Evolutionary conservation across 35 echinoderm and acorn worm species (phyloP), one percentile per base, ranked within the genome.

Genomic region (Heliocidaris erythrogramma): DNA sequence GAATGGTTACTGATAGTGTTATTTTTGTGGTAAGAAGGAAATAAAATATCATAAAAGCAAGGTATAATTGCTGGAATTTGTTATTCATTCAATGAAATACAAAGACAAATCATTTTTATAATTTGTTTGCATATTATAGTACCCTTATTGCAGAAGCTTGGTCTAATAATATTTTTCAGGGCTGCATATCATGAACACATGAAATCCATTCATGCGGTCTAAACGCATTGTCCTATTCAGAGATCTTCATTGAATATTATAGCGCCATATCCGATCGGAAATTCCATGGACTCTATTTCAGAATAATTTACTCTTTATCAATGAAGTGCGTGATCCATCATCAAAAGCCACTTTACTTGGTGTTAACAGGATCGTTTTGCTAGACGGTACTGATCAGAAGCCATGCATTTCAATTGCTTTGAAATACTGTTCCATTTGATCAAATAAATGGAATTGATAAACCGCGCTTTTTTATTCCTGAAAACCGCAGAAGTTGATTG

Each of bases 401-500:
- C 27, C 21, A 78, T 78, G 65, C 21, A 29, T 78, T 78, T n/a
- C 65, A n/a, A 78, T 7, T 78, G 65, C 65, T 27, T 78, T 78
- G 65, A 78, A 78, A 78, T n/a, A n/a, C 65, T 78, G n/a, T 78
- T 78, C 65, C 21, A 78, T 78, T 27, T 78, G 18, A 27, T 78
- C 65, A 78, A 78, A 78, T 78, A 78, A 18, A 21, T 78, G 65
- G 65, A 78, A 27, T 78, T 78, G n/a, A 78, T 78, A 78, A 78
- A 78, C 65, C 65, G 18, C 65, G 18, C 8, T 18, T 27, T 27
- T 78, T 78, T 21, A n/a, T 18, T 78, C 65, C 27, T 24, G 21
- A 21, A 78, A 78, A 78, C 65, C 65, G 65, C 65, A 78, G 65
- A 27, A 78, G 65, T 78, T 78, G 65, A 78, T 78, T 78, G 65